These are phyloP conservation scores for Percopsis transmontana DNA, from an alignment of 2,113 vertebrate species.

Conservation along the genomic window DNA sequence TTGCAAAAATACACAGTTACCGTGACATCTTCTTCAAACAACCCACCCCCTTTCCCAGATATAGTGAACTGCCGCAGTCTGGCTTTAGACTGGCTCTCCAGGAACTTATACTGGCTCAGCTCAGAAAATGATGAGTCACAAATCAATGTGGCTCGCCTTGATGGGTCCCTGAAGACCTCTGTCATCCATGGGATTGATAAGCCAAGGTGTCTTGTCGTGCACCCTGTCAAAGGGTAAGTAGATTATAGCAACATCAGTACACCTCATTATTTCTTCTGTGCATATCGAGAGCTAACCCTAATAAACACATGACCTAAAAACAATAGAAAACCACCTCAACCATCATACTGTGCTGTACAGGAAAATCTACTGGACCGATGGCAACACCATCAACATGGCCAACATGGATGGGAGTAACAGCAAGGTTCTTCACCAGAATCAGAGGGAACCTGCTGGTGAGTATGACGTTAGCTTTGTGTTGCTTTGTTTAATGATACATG, in stretches of 20 bases:
- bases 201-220: slow-evolving; percentile 92
- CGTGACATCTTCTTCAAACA: neutral
- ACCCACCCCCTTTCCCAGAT: slow-evolving; percentile 74
- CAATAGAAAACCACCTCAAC: no score
- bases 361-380: slow-evolving; percentile 97
- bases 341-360: slow-evolving; percentile 76
- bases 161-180: slow-evolving; percentile 97
- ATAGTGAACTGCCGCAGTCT: slow-evolving; percentile 93
- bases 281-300: slow-evolving; percentile 15
- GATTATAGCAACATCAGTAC: slow-evolving; percentile 48
- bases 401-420: slow-evolving; percentile 98
- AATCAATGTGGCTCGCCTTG: slow-evolving; percentile 95
- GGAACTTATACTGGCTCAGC: slow-evolving; percentile 98
- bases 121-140: slow-evolving; percentile 98
- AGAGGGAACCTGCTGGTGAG: slow-evolving; percentile 95
- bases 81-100: slow-evolving; percentile 96
- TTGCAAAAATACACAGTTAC: neutral
- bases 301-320: slow-evolving; percentile 6
- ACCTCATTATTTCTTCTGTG: slow-evolving; percentile 37
- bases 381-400: slow-evolving; percentile 95
- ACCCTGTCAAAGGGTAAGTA: slow-evolving; percentile 95
- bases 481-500: neutral
- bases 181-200: slow-evolving; percentile 98
- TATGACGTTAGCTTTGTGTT: slow-evolving; percentile 14
- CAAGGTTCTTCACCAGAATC: slow-evolving; percentile 97